phyloP scores from a whole-genome alignment of 1,140 invertebrate genomes.

The Bombus pascuorum region DNA sequence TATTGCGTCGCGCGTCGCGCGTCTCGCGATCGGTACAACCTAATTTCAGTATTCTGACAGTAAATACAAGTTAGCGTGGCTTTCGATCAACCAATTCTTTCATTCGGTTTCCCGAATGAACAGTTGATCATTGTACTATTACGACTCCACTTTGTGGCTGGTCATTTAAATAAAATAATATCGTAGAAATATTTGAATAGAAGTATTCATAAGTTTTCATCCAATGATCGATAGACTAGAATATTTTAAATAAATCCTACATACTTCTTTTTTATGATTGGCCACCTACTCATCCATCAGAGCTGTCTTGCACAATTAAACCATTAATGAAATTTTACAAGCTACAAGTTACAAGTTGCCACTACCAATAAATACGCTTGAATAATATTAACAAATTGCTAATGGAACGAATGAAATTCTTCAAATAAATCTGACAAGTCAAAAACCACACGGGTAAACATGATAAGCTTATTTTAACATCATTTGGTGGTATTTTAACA shows the following conservation, averaged over 20 bases:
- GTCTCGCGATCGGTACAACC: conserved; percentile 9
- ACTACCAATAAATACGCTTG: not conserved
- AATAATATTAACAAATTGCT: not conserved
- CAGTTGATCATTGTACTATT: conserved; percentile 41
- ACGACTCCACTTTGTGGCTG: not conserved
- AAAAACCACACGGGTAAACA: not conserved
- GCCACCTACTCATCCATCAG: not conserved
- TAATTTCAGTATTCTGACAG: conserved; percentile 1
- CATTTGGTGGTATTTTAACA: not conserved
- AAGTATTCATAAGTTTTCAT: not conserved
- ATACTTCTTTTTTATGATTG: not conserved
- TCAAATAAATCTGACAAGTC: not conserved
- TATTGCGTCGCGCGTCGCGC: not conserved
- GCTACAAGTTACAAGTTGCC: not conserved
- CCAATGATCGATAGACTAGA: conserved; percentile 61
- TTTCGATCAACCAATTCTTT: not conserved
- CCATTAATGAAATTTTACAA: not conserved
- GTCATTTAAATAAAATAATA: conserved; percentile 22
- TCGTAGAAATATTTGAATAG: conserved; percentile 4
- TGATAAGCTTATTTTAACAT: not conserved
- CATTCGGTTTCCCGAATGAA: not conserved
- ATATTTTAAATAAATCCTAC: conserved; percentile 38
- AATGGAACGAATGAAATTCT: not conserved
- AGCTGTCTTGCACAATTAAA: not conserved
- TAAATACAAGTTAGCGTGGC: conserved; percentile 4